Evolutionary conservation across 1,140 invertebrate species (phyloP), one percentile per base, ranked within the genome.

Genomic region (Drosophila yakuba): DNA sequence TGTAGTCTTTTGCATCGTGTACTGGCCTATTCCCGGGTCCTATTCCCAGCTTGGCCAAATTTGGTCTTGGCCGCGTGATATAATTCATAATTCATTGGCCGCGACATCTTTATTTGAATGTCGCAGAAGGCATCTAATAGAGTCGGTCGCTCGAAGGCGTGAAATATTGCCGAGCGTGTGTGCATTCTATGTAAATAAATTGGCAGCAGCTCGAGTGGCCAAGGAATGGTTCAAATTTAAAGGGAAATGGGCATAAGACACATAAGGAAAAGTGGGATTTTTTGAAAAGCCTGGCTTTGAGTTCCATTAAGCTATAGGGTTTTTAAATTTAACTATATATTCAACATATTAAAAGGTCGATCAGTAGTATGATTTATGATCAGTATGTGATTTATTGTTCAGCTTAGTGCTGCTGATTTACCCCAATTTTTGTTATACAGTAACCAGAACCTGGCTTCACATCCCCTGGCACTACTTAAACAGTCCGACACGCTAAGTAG

Each of bases 41-140:
- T 17, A 17, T 17, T 17, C 17, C 17, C 17, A 61, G 50, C 38
- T 3, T 39, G 38, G 38, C 88, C 88, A 91, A 90, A 91, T 90
- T 91, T 90, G 88, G 88, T 50, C 44, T 44, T 54, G 32, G 61
- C 63, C 76, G 79, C 80, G 88, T 91, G 88, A 90, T 90, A 88
- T 90, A 90, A 91, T 90, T 90, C 88, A 90, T 90, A 90, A 88
- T 91, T 88, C 88, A 90, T 83, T 91, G 54, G 52, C 44, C 47
- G 61, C 67, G 82, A 90, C 82, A 88, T 88, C 88, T 90, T 90
- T 91, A 90, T 90, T 90, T 86, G 71, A 73, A 66, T 80, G 68
- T 79, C 55, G 43, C 41, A 23, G 32, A 45, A 38, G 44, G 68
- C 55, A 68, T 82, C 74, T 78, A 78, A 82, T 82, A 68, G 79